Base-by-base conservation (phyloP, 2,113 vertebrate species). In the Thinocorus orbignyianus region DNA sequence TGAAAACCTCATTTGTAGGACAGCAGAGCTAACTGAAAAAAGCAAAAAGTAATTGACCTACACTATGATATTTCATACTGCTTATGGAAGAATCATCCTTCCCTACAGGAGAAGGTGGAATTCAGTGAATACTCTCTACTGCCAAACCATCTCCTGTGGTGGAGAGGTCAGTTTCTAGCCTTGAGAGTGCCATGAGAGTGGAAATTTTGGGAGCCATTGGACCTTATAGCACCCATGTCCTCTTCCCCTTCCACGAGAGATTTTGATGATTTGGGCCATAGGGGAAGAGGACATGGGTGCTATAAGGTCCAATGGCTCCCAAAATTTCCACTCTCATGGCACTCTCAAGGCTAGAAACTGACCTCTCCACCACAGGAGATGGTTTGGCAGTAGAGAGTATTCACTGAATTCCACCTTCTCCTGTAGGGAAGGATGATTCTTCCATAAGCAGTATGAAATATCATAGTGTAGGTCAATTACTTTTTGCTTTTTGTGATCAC, bases 291-390 rank as follows among this genome's bases (percentile, higher is more conserved):
- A 72, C 82, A 80, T 11, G 4, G 8, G 18, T 49, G 13, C 6
- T 49, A 1, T 37, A 31, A n/a, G 16, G 20, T 9, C 5, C 26
- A 74, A 1, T 13, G 49, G 2, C 1, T 49, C 4, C 18, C 17
- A 25, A 73, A 0, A 73, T 83, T 70, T 62, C 18, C 3, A 31
- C 7, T 54, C 9, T 73, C 24, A 11, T 23, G 33, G 25, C n/a
- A 11, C 5, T 82, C 31, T 65, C 33, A 42, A 41, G 26, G 11
- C 28, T 57, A 44, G 8, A 16, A 48, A 48, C 18, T 39, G 61
- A 19, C 10, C 28, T 70, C 8, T 84, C 37, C 25, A 41, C 16
- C 22, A 26, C 0, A 55, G 20, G 5, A 10, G 20, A 42, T 74
- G 39, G 7, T 51, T 8, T 4, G 66, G 30, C 11, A 46, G 6